Evolutionary conservation across 2,113 vertebrate species (phyloP).

Genomic region (Peromyscus maniculatus): DNA sequence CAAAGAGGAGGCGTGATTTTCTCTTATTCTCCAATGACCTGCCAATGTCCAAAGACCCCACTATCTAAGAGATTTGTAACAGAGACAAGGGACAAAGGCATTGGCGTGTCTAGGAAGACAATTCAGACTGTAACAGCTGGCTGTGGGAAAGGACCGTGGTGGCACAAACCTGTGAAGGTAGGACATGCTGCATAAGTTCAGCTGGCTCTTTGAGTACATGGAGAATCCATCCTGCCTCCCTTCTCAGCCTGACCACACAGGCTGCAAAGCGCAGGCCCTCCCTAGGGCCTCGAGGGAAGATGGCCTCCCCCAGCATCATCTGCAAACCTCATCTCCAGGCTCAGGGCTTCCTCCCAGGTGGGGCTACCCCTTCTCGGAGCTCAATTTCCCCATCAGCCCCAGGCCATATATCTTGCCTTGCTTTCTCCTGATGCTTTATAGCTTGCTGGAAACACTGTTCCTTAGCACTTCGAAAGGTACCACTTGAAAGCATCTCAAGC

Average conservation of each 20-base stretch:
- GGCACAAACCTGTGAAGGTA: neutral
- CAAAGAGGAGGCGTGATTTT: neutral
- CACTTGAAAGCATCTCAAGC: constrained; percentile 87
- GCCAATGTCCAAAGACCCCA: neutral
- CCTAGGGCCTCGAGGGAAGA: constrained; percentile 24
- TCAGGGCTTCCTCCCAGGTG: constrained; percentile 82
- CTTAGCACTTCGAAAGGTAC: constrained; percentile 87
- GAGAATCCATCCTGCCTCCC: neutral
- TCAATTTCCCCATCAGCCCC: constrained; percentile 86
- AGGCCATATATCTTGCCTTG: constrained; percentile 83
- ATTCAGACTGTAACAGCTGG: neutral
- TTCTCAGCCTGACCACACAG: constrained; percentile 63
- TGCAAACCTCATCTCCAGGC: constrained; percentile 79
- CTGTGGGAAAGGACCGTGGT: neutral
- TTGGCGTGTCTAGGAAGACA: neutral
- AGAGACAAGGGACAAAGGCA: neutral
- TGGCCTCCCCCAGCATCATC: constrained; percentile 49
- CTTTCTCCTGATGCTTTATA: constrained; percentile 87
- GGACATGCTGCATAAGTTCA: neutral
- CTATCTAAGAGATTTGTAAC: neutral
- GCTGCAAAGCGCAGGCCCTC: constrained; percentile 31
- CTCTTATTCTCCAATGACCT: neutral
- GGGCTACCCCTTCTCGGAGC: constrained; percentile 79
- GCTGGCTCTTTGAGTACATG: neutral
- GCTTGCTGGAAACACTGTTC: constrained; percentile 85